Base-by-base conservation (phyloP, 2,797 vertebrate genomes). In the Echiichthys vipera region DNA sequence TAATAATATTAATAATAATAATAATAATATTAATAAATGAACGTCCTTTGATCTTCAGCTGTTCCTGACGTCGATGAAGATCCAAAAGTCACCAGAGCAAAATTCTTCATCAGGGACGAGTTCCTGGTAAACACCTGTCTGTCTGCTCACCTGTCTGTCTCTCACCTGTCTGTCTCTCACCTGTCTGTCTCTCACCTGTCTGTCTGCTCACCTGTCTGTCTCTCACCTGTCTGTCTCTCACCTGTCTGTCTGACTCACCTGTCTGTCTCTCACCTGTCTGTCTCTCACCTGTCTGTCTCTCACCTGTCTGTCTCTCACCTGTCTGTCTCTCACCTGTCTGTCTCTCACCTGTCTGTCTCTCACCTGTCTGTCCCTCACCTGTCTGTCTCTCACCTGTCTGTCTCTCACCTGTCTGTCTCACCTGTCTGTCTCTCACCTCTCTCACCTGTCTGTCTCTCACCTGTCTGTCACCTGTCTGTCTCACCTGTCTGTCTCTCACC, bases 81-180 rank as follows among this genome's bases (percentile, higher is more conserved):
- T 84, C 96, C 96, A 40, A 96, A 93, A 94, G 98, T 99, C 61
- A 98, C 96, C 50, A 93, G 96, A 91, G 98, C 98, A 40, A 99
- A 99, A 90, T 99, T 98, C 92, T 99, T 99, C 87, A 98, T 99
- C 90, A 95, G 97, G 84, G 98, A 99, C 77, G 96, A 98, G 86
- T 99, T 99, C 89, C 90, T 99, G 95, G 98, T 98, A 93, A 80
- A 25, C 4, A 17, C 7, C 3, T 5, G 29, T 30, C 7, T 7
- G 7, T 5, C 5, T 6, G 34, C 7, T 24, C 1, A 24, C 37
- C 25, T 22, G 24, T 32, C 15, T 54, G 12, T 34, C 30, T 34
- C 10, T 27, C 0, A 46, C 27, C 7, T 5, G n/a, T n/a, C n/a
- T 39, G 5, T 56, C 34, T 50, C 25, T 50, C 2, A 27, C 27